Percentiles rank a stretch among this genome's conserved stretches.
Conservation (phyloP, 2,888 invertebrate genomes). For the Drosophila subsilvestris region DNA sequence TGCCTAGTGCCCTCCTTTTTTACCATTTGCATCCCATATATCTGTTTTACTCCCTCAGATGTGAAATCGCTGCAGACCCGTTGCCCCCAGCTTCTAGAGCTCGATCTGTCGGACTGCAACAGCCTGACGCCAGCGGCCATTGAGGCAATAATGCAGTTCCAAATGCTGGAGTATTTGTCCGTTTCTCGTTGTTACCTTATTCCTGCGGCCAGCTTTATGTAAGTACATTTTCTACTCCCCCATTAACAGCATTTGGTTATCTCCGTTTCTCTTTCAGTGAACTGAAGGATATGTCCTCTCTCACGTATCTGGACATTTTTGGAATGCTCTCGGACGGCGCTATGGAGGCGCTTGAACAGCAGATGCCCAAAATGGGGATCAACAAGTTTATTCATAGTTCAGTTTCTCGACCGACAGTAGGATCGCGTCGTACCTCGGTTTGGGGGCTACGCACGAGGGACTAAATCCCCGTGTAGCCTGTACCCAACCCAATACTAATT, state of each 20-base stretch:
- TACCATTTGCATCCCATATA: slow-evolving; percentile 3
- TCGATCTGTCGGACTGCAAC: slow-evolving; percentile 95
- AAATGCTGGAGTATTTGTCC: slow-evolving; percentile 90
- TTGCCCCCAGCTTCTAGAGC: slow-evolving; percentile 90
- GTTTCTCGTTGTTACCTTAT: slow-evolving; percentile 93
- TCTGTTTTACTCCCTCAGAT: slow-evolving; percentile 85
- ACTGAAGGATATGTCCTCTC: slow-evolving; percentile 86
- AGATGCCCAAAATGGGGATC: slow-evolving; percentile 87
- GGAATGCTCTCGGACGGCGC: slow-evolving; percentile 88
- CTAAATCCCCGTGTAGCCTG: slow-evolving; percentile 82
- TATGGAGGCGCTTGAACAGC: slow-evolving; percentile 85
- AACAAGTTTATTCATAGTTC: slow-evolving; percentile 93
- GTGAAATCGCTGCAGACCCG: slow-evolving; percentile 87
- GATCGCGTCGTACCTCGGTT: slow-evolving; percentile 93
- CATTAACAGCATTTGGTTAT: not conserved
- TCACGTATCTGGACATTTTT: slow-evolving; percentile 92
- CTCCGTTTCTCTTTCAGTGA: slow-evolving; percentile 81
- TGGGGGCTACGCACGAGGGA: slow-evolving; percentile 95
- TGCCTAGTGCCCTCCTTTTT: not conserved
- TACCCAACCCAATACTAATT: slow-evolving; percentile 16
- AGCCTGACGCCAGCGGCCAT: slow-evolving; percentile 88
- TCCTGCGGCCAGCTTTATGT: slow-evolving; percentile 89
- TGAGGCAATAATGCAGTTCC: slow-evolving; percentile 86
- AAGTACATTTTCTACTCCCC: slow-evolving; percentile 81
- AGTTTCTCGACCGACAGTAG: slow-evolving; percentile 95